These are phyloP conservation scores for Bugula neritina DNA, from an alignment of 2,888 invertebrate genomes.

Conservation along the genomic window DNA sequence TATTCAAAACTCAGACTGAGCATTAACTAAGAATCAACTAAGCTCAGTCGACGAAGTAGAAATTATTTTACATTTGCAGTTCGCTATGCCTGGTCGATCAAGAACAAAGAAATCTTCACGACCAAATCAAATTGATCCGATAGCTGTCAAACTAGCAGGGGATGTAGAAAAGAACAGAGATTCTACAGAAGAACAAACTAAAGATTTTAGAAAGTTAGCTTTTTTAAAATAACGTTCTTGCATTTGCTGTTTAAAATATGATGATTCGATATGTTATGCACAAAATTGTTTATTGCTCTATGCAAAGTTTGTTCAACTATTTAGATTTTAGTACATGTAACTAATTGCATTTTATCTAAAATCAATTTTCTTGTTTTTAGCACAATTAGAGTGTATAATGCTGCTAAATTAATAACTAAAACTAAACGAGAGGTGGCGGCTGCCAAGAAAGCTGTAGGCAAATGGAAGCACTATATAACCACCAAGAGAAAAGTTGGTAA, in stretches of 20 bases:
- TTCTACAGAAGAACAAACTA: not conserved
- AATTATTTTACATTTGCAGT: no score
- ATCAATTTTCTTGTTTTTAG: no score
- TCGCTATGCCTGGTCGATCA: not conserved
- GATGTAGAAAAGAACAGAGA: not conserved
- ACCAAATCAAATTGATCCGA: constrained; percentile 12
- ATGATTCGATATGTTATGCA: no score
- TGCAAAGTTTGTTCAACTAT: no score
- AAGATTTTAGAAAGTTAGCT: not conserved
- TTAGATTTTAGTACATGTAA: no score
- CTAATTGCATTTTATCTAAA: no score
- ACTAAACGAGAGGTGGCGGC: not conserved
- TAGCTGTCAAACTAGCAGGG: not conserved
- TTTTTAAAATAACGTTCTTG: no score
- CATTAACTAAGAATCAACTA: no score
- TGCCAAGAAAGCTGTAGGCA: constrained; percentile 6
- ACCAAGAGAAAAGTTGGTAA: constrained; percentile 10
- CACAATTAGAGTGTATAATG: not conserved
- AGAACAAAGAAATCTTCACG: not conserved
- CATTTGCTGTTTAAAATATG: no score
- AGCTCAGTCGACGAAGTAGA: no score
- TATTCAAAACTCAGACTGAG: no score
- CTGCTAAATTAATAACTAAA: not conserved
- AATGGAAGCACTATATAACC: constrained; percentile 9
- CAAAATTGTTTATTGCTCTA: no score